These are phyloP conservation scores for Neotragus moschatus DNA, from an alignment of 2,113 vertebrate genomes.

Conservation along the genomic window DNA sequence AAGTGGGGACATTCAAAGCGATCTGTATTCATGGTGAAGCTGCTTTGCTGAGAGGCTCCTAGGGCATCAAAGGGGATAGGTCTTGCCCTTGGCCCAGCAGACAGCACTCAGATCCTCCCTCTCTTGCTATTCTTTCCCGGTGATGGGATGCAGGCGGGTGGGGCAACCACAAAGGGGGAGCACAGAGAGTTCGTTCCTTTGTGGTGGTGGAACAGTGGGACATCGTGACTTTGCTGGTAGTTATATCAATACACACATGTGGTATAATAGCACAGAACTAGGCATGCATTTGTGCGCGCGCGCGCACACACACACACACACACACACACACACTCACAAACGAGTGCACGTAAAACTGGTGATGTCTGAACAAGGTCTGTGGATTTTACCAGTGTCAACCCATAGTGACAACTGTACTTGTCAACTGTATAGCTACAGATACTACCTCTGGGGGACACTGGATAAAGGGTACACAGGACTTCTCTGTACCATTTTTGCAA, in stretches of 20 bases:
- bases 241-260: not conserved
- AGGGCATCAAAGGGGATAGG: not conserved
- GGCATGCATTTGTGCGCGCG: accelerated
- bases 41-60: not conserved
- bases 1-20: not conserved
- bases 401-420: too few species aligned
- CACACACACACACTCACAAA: not conserved
- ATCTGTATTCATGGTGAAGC: not conserved
- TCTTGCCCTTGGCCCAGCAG: not conserved
- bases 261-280: not conserved
- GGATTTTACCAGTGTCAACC: not conserved
- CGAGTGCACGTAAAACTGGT: too few species aligned
- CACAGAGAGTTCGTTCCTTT: too few species aligned
- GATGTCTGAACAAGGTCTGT: too few species aligned
- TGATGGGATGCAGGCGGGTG: not conserved
- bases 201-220: not conserved
- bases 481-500: not conserved
- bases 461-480: not conserved
- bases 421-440: not conserved
- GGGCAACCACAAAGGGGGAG: not conserved
- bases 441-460: too few species aligned
- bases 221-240: not conserved
- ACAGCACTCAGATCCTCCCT: not conserved
- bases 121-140: not conserved
- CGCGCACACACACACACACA: accelerated